phyloP scores from a whole-genome alignment of 2,888 invertebrate species.

The Heteromyza rotundicornis region DNA sequence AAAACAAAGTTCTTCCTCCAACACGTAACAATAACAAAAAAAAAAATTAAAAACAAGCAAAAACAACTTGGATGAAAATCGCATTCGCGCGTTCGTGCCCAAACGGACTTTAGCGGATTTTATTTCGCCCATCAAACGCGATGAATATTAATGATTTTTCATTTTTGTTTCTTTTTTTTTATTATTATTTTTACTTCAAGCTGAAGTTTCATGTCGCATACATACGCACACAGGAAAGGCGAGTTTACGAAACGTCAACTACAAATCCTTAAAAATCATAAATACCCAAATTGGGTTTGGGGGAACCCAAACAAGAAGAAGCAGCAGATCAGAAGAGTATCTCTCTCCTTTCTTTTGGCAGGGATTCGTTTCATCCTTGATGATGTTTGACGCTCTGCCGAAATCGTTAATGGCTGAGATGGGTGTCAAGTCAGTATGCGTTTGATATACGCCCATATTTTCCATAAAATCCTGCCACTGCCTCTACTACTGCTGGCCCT shows the following conservation, averaged over 20 bases:
- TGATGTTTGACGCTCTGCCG: conserved; percentile 1
- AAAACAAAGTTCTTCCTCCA: background rate
- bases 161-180: conserved; percentile 27
- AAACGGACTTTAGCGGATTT: conserved; percentile 20
- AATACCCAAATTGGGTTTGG: conserved; percentile 32
- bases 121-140: conserved; percentile 22
- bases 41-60: no score
- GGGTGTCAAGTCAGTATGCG: background rate
- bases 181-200: conserved; percentile 1
- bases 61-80: background rate
- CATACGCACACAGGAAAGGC: background rate
- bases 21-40: no score
- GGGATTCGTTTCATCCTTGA: conserved; percentile 6
- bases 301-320: conserved; percentile 10
- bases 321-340: background rate
- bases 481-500: no score
- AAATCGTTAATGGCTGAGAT: background rate
- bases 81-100: conserved; percentile 14
- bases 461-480: conserved; percentile 2
- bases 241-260: conserved; percentile 40
- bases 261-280: conserved; percentile 52
- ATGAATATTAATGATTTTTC: conserved; percentile 57
- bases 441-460: background rate
- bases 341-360: background rate
- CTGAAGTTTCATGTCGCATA: no score